phyloP scores from a whole-genome alignment of 2,113 vertebrate species.

The Coptodon bakossiorum region DNA sequence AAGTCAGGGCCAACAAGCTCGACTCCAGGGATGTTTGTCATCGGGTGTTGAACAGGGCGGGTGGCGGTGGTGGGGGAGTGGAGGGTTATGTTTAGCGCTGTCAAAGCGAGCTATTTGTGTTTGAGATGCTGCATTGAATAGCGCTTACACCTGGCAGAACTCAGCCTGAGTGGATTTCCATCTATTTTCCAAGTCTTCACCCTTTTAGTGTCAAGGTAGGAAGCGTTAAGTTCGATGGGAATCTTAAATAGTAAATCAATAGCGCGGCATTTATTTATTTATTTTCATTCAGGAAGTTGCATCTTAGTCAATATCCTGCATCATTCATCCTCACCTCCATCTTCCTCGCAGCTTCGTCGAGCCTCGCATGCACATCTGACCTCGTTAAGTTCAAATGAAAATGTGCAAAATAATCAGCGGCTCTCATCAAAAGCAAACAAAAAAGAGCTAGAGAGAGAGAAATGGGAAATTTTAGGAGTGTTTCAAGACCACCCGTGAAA shows the following conservation, averaged over 20 bases:
- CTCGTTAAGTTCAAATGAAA: conserved; percentile 6
- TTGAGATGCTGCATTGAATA: conserved; percentile 44
- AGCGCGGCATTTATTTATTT: background rate
- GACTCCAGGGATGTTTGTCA: conserved; percentile 34
- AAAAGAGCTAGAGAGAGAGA: background rate
- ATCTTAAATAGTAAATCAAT: conserved; percentile 61
- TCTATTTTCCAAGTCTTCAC: conserved; percentile 32
- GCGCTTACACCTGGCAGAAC: background rate
- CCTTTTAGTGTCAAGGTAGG: conserved; percentile 51
- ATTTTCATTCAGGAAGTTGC: conserved; percentile 41
- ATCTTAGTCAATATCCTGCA: conserved; percentile 41
- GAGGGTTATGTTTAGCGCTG: conserved; percentile 45
- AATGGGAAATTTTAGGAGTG: background rate
- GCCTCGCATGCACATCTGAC: background rate
- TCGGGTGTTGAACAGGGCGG: conserved; percentile 20
- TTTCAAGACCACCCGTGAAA: conserved; percentile 4
- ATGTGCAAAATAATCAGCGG: background rate
- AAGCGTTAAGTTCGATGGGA: conserved; percentile 31
- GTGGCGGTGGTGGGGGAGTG: background rate
- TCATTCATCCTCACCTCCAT: conserved; percentile 33
- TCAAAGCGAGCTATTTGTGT: conserved; percentile 51
- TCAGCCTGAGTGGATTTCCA: conserved; percentile 34
- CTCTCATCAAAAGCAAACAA: background rate
- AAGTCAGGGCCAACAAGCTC: background rate
- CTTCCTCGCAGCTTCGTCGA: background rate